Conservation (phyloP, 2,113 vertebrate genomes). For the Ascaphus truei region DNA sequence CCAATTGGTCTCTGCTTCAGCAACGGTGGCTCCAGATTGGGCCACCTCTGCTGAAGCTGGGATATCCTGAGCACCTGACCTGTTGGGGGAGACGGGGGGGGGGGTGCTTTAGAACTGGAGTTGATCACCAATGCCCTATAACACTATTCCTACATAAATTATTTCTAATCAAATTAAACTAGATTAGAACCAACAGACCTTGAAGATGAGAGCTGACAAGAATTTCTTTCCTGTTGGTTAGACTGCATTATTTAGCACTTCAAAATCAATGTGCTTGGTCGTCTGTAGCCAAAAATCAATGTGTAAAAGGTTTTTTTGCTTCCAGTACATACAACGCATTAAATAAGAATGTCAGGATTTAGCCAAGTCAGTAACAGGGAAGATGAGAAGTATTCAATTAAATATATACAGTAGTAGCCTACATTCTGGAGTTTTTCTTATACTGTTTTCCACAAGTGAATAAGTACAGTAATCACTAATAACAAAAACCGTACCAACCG, state of each 20-base stretch:
- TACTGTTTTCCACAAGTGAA: too few species aligned
- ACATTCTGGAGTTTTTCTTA: too few species aligned
- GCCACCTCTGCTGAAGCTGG: too few species aligned
- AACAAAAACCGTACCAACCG: too few species aligned
- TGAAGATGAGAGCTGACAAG: conserved; percentile 63
- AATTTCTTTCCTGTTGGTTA: conserved; percentile 50
- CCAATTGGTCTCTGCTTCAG: too few species aligned
- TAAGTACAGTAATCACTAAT: too few species aligned
- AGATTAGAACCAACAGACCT: conserved; percentile 78
- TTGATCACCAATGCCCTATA: conserved; percentile 65
- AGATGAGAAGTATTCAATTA: too few species aligned
- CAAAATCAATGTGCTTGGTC: conserved; percentile 56
- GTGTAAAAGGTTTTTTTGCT: conserved; percentile 2
- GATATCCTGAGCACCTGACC: too few species aligned
- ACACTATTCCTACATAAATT: conserved; percentile 65
- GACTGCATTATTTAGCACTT: conserved; percentile 69
- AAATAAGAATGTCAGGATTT: not conserved
- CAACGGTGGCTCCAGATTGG: too few species aligned
- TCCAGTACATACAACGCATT: not conserved
- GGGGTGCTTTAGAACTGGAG: too few species aligned
- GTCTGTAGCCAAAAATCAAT: conserved; percentile 1
- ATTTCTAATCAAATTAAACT: conserved; percentile 69
- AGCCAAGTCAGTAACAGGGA: not conserved
- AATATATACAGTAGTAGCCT: too few species aligned
- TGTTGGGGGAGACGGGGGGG: too few species aligned